These are phyloP conservation scores for Philotrypesis tridentata DNA, from an alignment of 1,140 invertebrate genomes.

Conservation along the genomic window DNA sequence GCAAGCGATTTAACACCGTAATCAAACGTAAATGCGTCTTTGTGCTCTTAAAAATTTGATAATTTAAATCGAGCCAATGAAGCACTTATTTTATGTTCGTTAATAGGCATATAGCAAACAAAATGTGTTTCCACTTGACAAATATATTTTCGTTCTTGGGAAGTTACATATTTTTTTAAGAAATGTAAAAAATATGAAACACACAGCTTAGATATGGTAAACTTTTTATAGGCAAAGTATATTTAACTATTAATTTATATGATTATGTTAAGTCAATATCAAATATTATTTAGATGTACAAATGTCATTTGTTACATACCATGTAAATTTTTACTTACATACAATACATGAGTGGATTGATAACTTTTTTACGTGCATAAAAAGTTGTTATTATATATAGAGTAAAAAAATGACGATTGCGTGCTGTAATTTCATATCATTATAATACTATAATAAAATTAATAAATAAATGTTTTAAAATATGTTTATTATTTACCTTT, in stretches of 20 bases:
- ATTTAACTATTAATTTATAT: conserved; percentile 45
- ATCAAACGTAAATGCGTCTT: conserved; percentile 19
- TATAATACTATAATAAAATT: conserved; percentile 22
- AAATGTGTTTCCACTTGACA: conserved; percentile 11
- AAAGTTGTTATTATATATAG: neutral
- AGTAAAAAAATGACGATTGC: neutral
- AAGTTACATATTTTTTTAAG: neutral
- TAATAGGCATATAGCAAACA: neutral
- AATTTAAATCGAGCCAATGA: conserved; percentile 3
- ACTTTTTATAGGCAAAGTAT: conserved; percentile 41
- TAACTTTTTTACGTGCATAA: conserved; percentile 31
- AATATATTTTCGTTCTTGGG: neutral
- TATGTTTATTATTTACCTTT: neutral
- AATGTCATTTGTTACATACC: conserved; percentile 20
- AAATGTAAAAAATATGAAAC: conserved; percentile 15
- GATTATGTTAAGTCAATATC: conserved; percentile 15
- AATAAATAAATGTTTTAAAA: neutral
- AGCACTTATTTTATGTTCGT: conserved; percentile 17
- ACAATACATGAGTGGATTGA: conserved; percentile 1
- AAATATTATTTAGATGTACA: conserved; percentile 38
- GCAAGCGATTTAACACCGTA: conserved; percentile 11
- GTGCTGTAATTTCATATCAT: conserved; percentile 19
- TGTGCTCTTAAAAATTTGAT: neutral
- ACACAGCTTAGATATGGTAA: conserved; percentile 8
- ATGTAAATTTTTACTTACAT: conserved; percentile 39